Evolutionary conservation across 2,797 vertebrate species (phyloP).

Genomic region (Octomys mimax): DNA sequence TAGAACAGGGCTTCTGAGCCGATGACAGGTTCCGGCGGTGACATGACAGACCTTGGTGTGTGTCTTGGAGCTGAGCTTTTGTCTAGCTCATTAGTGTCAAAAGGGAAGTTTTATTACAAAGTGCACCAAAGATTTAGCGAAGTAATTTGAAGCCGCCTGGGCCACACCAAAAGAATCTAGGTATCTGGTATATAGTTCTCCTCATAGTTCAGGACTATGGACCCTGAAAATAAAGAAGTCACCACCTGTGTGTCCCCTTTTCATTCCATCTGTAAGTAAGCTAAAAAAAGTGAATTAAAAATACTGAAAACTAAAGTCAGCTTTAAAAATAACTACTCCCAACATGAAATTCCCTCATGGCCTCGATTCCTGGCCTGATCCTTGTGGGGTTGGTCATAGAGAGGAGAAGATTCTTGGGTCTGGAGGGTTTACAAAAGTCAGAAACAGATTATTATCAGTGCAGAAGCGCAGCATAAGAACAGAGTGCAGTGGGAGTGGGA

Average conservation of each 20-base stretch:
- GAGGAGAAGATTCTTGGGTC: too few relatives aligned
- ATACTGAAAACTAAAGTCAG: background rate
- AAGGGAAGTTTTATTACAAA: background rate
- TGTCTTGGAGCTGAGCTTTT: background rate
- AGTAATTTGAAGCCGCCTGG: background rate
- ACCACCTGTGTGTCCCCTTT: slow-evolving; percentile 13
- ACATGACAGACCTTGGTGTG: background rate
- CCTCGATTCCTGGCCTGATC: background rate
- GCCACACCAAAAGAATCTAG: background rate
- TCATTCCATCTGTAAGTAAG: background rate
- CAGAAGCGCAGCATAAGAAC: too few relatives aligned
- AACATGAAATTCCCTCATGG: background rate
- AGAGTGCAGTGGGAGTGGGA: too few relatives aligned
- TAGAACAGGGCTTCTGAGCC: background rate
- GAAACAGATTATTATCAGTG: too few relatives aligned
- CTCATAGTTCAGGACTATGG: slow-evolving; percentile 20
- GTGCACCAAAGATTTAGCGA: slow-evolving; percentile 18
- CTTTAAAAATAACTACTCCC: background rate
- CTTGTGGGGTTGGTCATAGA: too few relatives aligned
- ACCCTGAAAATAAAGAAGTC: background rate
- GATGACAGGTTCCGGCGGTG: background rate
- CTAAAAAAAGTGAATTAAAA: slow-evolving; percentile 52
- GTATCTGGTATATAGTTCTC: background rate
- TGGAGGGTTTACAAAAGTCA: too few relatives aligned
- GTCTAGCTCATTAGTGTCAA: background rate